phyloP scores from a whole-genome alignment of 1,140 invertebrate genomes.

The Meteorus sp. region DNA sequence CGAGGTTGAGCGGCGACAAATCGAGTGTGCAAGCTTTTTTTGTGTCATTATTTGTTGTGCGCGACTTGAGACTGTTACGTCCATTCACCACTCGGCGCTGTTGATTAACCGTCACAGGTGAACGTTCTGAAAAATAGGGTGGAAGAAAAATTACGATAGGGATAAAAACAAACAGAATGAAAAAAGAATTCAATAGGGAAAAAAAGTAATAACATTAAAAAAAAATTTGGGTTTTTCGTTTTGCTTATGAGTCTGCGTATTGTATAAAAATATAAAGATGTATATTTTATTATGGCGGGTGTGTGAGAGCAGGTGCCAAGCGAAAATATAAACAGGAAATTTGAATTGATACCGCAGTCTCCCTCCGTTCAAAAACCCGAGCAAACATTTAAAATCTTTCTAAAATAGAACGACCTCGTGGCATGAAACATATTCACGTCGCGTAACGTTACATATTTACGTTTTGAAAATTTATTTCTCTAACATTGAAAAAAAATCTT shows the following conservation, averaged over 20 bases:
- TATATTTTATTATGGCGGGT: too few relatives aligned
- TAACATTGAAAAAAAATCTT: too few relatives aligned
- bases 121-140: slow-evolving; percentile 42
- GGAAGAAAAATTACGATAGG: not conserved
- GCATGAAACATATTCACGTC: not conserved
- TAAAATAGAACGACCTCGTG: not conserved
- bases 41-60: slow-evolving; percentile 45
- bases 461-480: not conserved
- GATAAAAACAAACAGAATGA: slow-evolving; percentile 5
- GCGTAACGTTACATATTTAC: not conserved
- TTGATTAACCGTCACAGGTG: slow-evolving; percentile 43
- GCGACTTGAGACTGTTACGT: slow-evolving; percentile 33
- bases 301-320: not conserved
- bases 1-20: slow-evolving; percentile 47
- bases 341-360: slow-evolving; percentile 18
- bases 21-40: slow-evolving; percentile 50
- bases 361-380: not conserved
- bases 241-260: too few relatives aligned
- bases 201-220: not conserved
- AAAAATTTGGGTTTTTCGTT: too few relatives aligned
- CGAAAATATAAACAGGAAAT: slow-evolving; percentile 18
- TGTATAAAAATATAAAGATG: too few relatives aligned
- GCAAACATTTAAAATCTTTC: slow-evolving; percentile 6
- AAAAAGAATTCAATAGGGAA: slow-evolving; percentile 5
- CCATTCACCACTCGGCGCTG: slow-evolving; percentile 47